Conservation (phyloP, 2,888 invertebrate species). For the Nudaria mundana region DNA sequence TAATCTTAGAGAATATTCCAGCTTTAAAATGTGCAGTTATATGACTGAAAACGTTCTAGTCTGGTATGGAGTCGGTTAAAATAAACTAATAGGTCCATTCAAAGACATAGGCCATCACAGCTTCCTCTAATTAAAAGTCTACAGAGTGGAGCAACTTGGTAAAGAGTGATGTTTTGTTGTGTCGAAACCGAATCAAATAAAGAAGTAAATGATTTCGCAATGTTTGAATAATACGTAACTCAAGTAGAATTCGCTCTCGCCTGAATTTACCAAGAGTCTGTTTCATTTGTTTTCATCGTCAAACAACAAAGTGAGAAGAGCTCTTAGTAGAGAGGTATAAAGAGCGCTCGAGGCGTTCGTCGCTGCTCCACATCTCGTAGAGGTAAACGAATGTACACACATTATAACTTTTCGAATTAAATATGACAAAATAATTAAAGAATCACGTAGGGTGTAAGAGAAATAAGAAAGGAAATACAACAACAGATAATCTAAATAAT, state of each 20-base stretch:
- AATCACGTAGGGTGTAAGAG: slow-evolving; percentile 39
- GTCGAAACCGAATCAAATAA: slow-evolving; percentile 38
- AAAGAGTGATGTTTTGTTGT: slow-evolving; percentile 51
- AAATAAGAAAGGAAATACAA: slow-evolving; percentile 3
- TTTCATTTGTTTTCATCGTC: slow-evolving; percentile 66
- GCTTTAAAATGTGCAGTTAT: slow-evolving; percentile 39
- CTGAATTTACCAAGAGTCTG: slow-evolving; percentile 58
- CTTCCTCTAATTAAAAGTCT: slow-evolving; percentile 60
- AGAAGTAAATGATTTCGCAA: slow-evolving; percentile 20
- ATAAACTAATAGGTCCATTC: slow-evolving; percentile 48
- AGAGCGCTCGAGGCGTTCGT: slow-evolving; percentile 65
- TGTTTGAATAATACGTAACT: slow-evolving; percentile 24
- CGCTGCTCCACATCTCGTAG: slow-evolving; percentile 52
- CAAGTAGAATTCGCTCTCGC: slow-evolving; percentile 37
- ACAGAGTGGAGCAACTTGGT: slow-evolving; percentile 59
- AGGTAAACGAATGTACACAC: slow-evolving; percentile 73
- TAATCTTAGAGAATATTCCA: slow-evolving; percentile 21
- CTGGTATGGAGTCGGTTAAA: slow-evolving; percentile 48
- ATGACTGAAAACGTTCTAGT: slow-evolving; percentile 42
- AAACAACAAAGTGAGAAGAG: slow-evolving; percentile 66
- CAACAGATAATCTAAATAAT: slow-evolving; percentile 1
- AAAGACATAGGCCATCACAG: slow-evolving; percentile 50
- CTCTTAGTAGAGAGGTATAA: slow-evolving; percentile 56
- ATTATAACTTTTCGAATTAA: slow-evolving; percentile 72
- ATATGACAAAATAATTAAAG: slow-evolving; percentile 66